These are phyloP conservation scores for Crocodylus rhombifer DNA, from an alignment of 2,797 vertebrate species.

Conservation along the genomic window DNA sequence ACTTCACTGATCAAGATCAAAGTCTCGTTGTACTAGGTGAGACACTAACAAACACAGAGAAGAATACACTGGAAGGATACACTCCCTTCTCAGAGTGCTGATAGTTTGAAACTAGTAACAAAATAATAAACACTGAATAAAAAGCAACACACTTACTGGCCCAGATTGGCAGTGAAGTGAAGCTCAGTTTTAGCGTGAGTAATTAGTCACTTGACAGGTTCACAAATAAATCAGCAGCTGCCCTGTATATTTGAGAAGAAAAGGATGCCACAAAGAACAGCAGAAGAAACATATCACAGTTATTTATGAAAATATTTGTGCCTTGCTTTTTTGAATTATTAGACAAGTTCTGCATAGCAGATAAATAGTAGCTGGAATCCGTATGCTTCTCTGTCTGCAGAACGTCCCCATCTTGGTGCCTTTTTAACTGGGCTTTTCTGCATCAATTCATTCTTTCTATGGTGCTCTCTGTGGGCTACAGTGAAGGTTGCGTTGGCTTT, in stretches of 20 bases:
- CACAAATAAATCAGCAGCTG: background rate
- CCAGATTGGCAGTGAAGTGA: background rate
- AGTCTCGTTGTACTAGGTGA: background rate
- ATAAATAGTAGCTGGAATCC: background rate
- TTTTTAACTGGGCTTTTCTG: background rate
- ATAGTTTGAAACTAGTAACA: background rate
- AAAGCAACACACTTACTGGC: background rate
- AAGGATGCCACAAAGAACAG: background rate
- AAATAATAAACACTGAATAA: background rate
- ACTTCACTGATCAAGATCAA: too few species aligned
- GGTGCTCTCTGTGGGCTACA: background rate
- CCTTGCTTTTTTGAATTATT: background rate
- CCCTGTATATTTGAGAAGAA: background rate
- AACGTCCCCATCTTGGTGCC: background rate
- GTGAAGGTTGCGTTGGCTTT: conserved; percentile 2
- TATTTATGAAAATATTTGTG: background rate
- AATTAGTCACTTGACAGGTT: background rate
- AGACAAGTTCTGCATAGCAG: background rate
- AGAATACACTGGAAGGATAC: background rate
- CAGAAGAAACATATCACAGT: background rate
- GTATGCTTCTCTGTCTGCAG: background rate
- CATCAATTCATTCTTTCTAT: background rate
- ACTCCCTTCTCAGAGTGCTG: background rate
- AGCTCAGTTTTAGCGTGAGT: background rate
- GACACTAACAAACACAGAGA: background rate